Conservation (phyloP, 2,113 vertebrate genomes). For the Gopherus evgoodei region DNA sequence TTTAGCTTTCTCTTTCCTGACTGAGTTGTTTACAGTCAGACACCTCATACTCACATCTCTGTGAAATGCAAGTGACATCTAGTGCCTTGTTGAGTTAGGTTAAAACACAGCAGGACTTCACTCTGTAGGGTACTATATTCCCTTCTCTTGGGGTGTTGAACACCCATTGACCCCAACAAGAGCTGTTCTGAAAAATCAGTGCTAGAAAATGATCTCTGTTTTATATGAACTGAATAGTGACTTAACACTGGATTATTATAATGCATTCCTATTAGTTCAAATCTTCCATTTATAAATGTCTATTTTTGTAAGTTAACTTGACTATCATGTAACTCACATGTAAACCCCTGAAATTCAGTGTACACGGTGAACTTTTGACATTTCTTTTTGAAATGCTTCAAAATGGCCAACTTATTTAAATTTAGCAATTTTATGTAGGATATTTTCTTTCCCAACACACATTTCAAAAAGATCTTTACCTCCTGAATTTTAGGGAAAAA, state of each 20-base stretch:
- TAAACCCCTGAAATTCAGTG: background rate
- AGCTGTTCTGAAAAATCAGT: background rate
- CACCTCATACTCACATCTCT: conserved; percentile 42
- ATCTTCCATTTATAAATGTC: conserved; percentile 36
- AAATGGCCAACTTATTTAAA: conserved; percentile 3
- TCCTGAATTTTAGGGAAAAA: background rate
- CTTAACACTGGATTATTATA: conserved; percentile 60
- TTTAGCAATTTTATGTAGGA: conserved; percentile 20
- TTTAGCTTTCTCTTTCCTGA: conserved; percentile 36
- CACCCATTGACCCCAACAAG: background rate
- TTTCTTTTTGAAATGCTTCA: conserved; percentile 22
- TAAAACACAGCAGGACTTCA: conserved; percentile 48
- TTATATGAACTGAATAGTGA: conserved; percentile 60
- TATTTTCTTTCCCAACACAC: conserved; percentile 25
- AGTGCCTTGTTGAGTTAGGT: conserved; percentile 51
- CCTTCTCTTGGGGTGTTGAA: conserved; percentile 31
- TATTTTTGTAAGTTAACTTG: conserved; percentile 62
- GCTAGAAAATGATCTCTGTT: conserved; percentile 53
- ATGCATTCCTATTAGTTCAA: conserved; percentile 40
- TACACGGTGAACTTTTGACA: conserved; percentile 30
- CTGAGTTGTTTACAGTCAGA: conserved; percentile 54
- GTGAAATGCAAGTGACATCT: conserved; percentile 49
- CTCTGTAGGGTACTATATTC: conserved; percentile 56
- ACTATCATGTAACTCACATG: conserved; percentile 33
- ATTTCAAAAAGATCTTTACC: conserved; percentile 18